A percentile compares a stretch with the other conserved stretches of the same genome.
phyloP scores from a whole-genome alignment of 2,113 vertebrate genomes.

The Cyphomyrus plagiostoma region DNA sequence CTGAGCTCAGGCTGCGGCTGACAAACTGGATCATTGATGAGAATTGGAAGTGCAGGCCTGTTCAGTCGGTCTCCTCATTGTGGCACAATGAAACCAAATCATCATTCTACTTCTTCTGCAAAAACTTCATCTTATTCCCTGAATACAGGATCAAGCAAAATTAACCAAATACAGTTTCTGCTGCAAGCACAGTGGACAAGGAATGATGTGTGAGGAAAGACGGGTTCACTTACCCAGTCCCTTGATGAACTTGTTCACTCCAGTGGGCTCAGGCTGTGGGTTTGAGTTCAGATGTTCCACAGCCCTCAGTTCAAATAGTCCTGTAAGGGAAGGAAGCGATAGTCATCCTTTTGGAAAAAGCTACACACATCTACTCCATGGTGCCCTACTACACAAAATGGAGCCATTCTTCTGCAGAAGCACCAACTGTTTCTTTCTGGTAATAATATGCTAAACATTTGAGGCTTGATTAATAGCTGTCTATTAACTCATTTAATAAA shows the following conservation, averaged over 20 bases:
- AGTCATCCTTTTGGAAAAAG: conserved; percentile 11
- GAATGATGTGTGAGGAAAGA: not conserved
- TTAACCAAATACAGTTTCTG: not conserved
- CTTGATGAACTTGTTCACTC: conserved; percentile 86
- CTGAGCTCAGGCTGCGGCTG: not conserved
- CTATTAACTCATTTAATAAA: too few relatives aligned
- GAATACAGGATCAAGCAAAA: conserved; percentile 18
- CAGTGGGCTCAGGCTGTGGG: conserved; percentile 74
- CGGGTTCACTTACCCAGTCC: conserved; percentile 83
- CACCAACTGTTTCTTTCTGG: not conserved
- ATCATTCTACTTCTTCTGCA: conserved; percentile 59
- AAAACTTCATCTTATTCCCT: conserved; percentile 69
- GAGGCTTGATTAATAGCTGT: not conserved
- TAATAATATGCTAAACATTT: not conserved
- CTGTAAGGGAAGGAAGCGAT: conserved; percentile 47
- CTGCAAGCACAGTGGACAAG: not conserved
- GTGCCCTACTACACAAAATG: not conserved
- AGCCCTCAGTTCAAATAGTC: conserved; percentile 87
- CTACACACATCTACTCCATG: conserved; percentile 3
- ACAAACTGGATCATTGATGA: not conserved
- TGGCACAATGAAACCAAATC: not conserved
- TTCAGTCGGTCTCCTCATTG: not conserved
- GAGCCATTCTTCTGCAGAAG: not conserved
- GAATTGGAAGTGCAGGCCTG: not conserved
- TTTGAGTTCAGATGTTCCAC: conserved; percentile 77